These are phyloP conservation scores for Lasiurus borealis DNA, from an alignment of 2,113 vertebrate genomes.

Conservation along the genomic window DNA sequence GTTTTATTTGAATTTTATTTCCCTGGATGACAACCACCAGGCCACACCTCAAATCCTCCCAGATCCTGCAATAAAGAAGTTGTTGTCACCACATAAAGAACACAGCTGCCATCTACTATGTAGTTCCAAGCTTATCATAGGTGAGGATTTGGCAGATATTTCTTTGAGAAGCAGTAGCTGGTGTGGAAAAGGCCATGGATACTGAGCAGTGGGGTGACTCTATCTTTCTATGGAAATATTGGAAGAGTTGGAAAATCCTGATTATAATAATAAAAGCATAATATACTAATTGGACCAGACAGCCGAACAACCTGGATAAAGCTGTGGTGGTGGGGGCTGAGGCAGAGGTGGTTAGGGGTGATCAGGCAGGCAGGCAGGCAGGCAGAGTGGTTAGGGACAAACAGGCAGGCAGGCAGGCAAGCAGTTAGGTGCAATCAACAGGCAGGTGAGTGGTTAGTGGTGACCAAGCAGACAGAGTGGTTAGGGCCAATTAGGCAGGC, in stretches of 20 bases:
- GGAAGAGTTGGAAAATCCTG: background rate
- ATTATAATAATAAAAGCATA: background rate
- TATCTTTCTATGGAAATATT: background rate
- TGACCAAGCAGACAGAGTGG: too few species aligned
- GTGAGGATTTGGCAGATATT: background rate
- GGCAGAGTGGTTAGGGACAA: too few species aligned
- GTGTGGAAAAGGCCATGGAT: background rate
- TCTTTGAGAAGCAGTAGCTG: background rate
- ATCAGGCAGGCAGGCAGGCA: too few species aligned
- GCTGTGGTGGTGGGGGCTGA: too few species aligned
- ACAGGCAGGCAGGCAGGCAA: too few species aligned
- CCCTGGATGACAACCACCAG: background rate
- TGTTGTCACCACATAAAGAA: background rate
- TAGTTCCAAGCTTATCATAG: background rate
- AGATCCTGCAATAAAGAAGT: background rate
- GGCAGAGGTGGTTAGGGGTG: too few species aligned
- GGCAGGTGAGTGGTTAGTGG: too few species aligned
- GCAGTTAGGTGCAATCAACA: too few species aligned
- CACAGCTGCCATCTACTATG: background rate
- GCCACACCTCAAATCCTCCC: background rate
- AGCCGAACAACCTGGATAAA: fast-evolving
- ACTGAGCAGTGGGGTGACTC: background rate
- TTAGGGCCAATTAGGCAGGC: too few species aligned
- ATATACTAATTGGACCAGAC: too few species aligned
- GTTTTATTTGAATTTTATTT: background rate